Evolutionary conservation across 2,888 invertebrate species (phyloP).

Genomic region (Dione vanillae): DNA sequence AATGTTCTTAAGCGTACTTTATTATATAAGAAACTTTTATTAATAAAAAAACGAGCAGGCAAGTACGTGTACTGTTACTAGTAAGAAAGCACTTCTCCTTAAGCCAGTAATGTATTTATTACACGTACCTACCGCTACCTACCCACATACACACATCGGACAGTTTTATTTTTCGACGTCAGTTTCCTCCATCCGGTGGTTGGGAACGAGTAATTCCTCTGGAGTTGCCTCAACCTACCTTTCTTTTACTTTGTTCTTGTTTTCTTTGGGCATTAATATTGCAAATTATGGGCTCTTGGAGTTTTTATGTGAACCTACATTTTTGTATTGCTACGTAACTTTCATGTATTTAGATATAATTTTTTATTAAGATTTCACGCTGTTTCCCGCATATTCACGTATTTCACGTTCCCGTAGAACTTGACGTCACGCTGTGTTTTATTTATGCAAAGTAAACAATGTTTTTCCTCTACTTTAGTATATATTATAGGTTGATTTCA

Average conservation of each 20-base stretch:
- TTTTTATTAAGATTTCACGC: not conserved
- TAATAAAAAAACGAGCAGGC: not conserved
- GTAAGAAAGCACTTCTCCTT: constrained; percentile 27
- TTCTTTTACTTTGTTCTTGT: constrained; percentile 22
- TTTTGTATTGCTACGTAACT: not conserved
- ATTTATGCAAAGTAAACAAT: too few relatives aligned
- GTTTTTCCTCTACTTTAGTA: too few relatives aligned
- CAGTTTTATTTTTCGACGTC: constrained; percentile 44
- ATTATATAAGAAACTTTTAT: too few relatives aligned
- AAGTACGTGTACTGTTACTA: not conserved
- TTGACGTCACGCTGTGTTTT: too few relatives aligned
- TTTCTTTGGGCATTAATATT: constrained; percentile 19
- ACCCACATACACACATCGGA: not conserved
- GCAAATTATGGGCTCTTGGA: constrained; percentile 2
- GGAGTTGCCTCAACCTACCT: not conserved
- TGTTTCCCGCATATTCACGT: too few relatives aligned
- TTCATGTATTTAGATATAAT: not conserved
- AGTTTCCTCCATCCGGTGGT: constrained; percentile 36
- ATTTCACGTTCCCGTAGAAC: too few relatives aligned
- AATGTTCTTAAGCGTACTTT: too few relatives aligned
- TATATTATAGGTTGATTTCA: not conserved
- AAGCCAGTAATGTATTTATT: constrained; percentile 41
- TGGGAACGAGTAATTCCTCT: constrained; percentile 7
- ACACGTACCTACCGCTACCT: constrained; percentile 25
- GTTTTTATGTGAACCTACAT: not conserved